These are phyloP conservation scores for Masticophis lateralis DNA, from an alignment of 2,797 vertebrate species.

Conservation along the genomic window DNA sequence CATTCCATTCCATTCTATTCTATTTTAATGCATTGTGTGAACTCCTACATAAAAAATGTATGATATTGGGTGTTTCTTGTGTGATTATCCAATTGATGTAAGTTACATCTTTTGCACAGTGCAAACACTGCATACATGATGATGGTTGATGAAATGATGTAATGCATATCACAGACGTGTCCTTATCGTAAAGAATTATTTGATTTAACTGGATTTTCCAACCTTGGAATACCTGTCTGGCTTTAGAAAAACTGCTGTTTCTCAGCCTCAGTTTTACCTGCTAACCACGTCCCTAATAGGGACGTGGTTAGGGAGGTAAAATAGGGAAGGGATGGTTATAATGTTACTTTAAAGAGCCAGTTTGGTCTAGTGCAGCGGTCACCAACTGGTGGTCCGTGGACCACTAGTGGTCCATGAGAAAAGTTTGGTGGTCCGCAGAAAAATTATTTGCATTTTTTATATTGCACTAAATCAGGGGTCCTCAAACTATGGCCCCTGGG, in stretches of 20 bases:
- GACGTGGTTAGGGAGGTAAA: too few species aligned
- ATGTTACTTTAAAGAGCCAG: not conserved
- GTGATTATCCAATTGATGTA: not conserved
- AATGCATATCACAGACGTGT: not conserved
- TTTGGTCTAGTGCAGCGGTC: not conserved
- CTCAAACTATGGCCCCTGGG: too few species aligned
- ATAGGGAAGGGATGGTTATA: not conserved
- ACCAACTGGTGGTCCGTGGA: too few species aligned
- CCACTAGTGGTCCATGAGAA: too few species aligned
- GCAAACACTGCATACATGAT: not conserved
- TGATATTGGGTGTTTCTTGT: not conserved
- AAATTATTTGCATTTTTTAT: too few species aligned
- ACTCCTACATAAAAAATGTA: not conserved
- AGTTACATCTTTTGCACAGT: not conserved
- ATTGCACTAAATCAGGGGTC: too few species aligned
- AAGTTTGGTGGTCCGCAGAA: too few species aligned
- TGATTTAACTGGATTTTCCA: not conserved
- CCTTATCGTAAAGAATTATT: not conserved
- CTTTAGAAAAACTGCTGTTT: not conserved
- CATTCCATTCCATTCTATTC: too few species aligned
- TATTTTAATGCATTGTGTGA: not conserved
- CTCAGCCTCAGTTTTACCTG: not conserved
- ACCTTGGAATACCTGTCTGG: not conserved
- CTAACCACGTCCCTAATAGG: not conserved
- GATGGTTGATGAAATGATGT: not conserved